Conservation (phyloP, 1,140 invertebrate genomes). For the Ceratina japonica region DNA sequence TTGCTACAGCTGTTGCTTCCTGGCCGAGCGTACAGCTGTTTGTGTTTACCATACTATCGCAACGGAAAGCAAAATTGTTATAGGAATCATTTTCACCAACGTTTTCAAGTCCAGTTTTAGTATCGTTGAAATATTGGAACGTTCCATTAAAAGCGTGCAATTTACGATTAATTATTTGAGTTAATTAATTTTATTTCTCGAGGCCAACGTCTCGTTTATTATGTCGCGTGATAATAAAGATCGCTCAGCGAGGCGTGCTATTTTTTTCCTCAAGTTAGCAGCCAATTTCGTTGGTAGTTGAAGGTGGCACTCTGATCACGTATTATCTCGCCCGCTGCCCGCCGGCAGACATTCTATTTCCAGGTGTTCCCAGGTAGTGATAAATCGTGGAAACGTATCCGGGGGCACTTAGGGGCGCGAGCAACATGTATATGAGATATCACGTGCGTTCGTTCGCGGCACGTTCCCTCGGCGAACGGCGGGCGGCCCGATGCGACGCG, state of each 20-base stretch:
- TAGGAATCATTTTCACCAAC: too few species aligned
- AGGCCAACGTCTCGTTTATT: too few species aligned
- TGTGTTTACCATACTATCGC: too few species aligned
- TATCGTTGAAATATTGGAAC: too few species aligned
- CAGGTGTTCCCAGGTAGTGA: slow-evolving; percentile 53
- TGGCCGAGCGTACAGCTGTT: background rate
- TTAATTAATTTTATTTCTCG: too few species aligned
- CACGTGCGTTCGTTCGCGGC: slow-evolving; percentile 56
- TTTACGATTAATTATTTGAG: too few species aligned
- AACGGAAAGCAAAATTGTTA: too few species aligned
- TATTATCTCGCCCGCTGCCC: slow-evolving; percentile 28
- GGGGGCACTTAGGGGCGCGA: slow-evolving; percentile 44
- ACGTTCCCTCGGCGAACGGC: slow-evolving; percentile 50
- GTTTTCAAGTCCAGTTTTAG: too few species aligned
- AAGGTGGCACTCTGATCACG: background rate
- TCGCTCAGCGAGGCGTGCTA: background rate
- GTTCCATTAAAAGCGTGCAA: too few species aligned
- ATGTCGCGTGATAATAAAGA: too few species aligned
- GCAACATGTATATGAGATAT: slow-evolving; percentile 53
- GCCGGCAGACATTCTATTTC: slow-evolving; percentile 45
- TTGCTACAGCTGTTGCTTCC: background rate
- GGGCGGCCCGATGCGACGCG: slow-evolving; percentile 12
- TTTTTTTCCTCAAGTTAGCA: background rate
- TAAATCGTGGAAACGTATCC: slow-evolving; percentile 53
- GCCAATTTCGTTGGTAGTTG: background rate